Conservation (phyloP, 2,888 invertebrate genomes). For the Zhengitettix transpicula region DNA sequence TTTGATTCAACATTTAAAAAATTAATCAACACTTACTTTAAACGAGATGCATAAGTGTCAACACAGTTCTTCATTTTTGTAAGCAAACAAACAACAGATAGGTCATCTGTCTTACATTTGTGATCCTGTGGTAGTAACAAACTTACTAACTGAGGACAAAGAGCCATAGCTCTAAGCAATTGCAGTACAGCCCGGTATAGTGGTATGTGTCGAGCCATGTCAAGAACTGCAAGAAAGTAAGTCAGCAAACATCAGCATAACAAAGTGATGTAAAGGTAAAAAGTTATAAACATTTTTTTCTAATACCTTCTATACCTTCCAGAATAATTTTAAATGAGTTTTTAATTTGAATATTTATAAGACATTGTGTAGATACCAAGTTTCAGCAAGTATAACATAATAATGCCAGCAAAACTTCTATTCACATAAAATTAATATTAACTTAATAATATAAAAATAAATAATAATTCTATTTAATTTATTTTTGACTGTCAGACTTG, state of each 20-base stretch:
- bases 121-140: slow-evolving; percentile 40
- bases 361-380: too few relatives aligned
- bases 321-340: too few relatives aligned
- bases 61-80: slow-evolving; percentile 81
- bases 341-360: too few relatives aligned
- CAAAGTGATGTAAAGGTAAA: too few relatives aligned
- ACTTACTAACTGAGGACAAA: slow-evolving; percentile 39
- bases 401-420: too few relatives aligned
- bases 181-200: slow-evolving; percentile 75
- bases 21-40: slow-evolving; percentile 38
- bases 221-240: slow-evolving; percentile 48
- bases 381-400: too few relatives aligned
- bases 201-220: slow-evolving; percentile 93
- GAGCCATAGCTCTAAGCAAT: slow-evolving; percentile 58
- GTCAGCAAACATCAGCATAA: background rate
- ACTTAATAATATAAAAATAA: too few relatives aligned
- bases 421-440: too few relatives aligned
- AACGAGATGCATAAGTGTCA: slow-evolving; percentile 75
- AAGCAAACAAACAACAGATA: slow-evolving; percentile 59
- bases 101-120: slow-evolving; percentile 25
- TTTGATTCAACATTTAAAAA: background rate
- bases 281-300: too few relatives aligned
- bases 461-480: too few relatives aligned
- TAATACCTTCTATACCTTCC: too few relatives aligned
- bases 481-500: too few relatives aligned